Base-by-base conservation (phyloP, 2,113 vertebrate species). In the Otis tarda region DNA sequence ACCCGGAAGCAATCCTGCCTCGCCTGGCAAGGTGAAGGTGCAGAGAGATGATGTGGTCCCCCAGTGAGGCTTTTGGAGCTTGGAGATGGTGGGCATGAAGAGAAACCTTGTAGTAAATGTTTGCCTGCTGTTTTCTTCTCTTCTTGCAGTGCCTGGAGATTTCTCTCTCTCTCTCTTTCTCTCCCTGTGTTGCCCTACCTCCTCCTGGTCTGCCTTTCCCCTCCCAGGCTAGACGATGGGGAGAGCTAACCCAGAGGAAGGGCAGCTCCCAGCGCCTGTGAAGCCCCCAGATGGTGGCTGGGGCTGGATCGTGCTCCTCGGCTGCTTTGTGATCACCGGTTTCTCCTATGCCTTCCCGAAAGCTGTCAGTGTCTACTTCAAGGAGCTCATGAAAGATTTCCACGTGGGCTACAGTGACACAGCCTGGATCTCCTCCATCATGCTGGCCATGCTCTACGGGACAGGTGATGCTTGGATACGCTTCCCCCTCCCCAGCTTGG, bases 391-490 rank as follows among this genome's bases (percentile, higher is more conserved):
- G 98, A 94, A 94, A 6, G 98, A 98, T 76, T 98, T 98, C 61
- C 97, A 97, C 0, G 98, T 98, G 21, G 98, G 98, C 76, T 98
- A 98, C 96, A 98, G 98, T 39, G 98, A 98, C 94, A 98, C 98
- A 5, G 98, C 98, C 89, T 98, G 98, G 98, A 98, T 98, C 95
- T 98, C 98, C 60, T 98, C 98, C 70, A 98, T 98, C 92, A 98
- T 98, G 98, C 96, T 98, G 47, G 98, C 98, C 83, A 98, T 98
- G 98, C 97, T 98, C 73, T 98, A 98, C 1, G 98, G 98, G 78
- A 98, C 98, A 43, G 98, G 98, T 98, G 95, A 94, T 59, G n/a
- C 65, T 87, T 89, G 81, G 33, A 79, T 55, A 93, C 3, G 4
- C 31, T 89, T 71, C 12, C 27, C 19, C 8, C 53, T 83, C 65